These are phyloP conservation scores for Cotesia congregata DNA, from an alignment of 2,888 invertebrate species.

Conservation along the genomic window DNA sequence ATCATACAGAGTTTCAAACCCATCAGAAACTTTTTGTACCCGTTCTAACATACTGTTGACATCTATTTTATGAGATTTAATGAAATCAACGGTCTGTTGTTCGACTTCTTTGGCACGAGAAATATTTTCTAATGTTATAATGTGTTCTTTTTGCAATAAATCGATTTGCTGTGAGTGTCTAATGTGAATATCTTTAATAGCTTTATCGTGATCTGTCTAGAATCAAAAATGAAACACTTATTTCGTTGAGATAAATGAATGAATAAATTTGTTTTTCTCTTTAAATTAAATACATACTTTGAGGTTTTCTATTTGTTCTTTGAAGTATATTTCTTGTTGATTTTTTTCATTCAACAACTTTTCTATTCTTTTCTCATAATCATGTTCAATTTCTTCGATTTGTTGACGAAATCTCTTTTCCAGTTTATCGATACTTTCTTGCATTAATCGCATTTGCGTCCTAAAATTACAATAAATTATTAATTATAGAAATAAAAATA, in stretches of 20 bases:
- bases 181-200: slow-evolving; percentile 55
- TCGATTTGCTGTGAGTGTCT: slow-evolving; percentile 58
- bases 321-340: slow-evolving; percentile 53
- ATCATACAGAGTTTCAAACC: slow-evolving; percentile 55
- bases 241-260: slow-evolving; percentile 2
- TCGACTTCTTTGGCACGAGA: slow-evolving; percentile 62
- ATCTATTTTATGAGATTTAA: slow-evolving; percentile 57
- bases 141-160: slow-evolving; percentile 60
- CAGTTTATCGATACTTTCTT: slow-evolving; percentile 56
- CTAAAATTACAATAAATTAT: slow-evolving; percentile 47
- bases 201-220: slow-evolving; percentile 54
- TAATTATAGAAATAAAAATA: no score
- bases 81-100: slow-evolving; percentile 55
- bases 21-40: slow-evolving; percentile 55
- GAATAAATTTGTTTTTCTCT: neutral
- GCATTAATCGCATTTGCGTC: slow-evolving; percentile 58
- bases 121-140: slow-evolving; percentile 61
- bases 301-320: slow-evolving; percentile 57
- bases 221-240: slow-evolving; percentile 7
- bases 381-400: slow-evolving; percentile 56
- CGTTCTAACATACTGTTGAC: slow-evolving; percentile 59
- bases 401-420: slow-evolving; percentile 59
- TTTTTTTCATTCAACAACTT: slow-evolving; percentile 58
- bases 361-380: slow-evolving; percentile 59
- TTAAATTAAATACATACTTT: slow-evolving; percentile 50